Conservation (phyloP, 2,888 invertebrate genomes). For the Dasysyrphus tricinctus region DNA sequence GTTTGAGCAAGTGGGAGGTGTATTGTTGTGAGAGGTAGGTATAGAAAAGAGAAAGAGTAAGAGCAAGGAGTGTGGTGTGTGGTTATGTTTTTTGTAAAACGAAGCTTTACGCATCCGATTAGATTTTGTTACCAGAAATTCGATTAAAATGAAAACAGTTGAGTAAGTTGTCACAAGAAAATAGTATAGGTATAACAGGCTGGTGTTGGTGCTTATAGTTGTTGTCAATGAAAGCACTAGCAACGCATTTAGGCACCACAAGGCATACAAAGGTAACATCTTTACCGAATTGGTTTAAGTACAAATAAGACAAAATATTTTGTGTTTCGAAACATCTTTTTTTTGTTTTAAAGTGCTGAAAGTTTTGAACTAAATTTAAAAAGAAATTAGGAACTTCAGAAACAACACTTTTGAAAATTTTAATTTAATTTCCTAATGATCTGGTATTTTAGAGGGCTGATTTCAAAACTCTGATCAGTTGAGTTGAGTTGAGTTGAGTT, state of each 20-base stretch:
- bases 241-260: slow-evolving; percentile 2
- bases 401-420: no score
- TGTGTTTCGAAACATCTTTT: neutral
- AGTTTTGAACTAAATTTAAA: neutral
- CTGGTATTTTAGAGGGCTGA: no score
- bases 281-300: neutral
- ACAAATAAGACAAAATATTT: neutral
- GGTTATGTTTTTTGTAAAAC: slow-evolving; percentile 47
- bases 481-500: no score
- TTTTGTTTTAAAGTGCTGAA: neutral
- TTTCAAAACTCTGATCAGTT: no score
- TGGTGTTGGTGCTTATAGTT: neutral
- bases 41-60: neutral
- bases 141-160: slow-evolving; percentile 63
- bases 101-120: slow-evolving; percentile 67
- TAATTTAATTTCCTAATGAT: no score
- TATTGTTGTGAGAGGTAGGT: neutral
- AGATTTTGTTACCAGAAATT: slow-evolving; percentile 63
- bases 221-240: neutral
- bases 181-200: neutral
- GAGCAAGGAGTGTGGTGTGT: slow-evolving; percentile 1
- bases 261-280: slow-evolving; percentile 12
- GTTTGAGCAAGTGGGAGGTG: neutral
- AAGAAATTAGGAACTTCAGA: neutral
- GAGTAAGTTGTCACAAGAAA: slow-evolving; percentile 38